Percentiles rank a stretch among this genome's conserved stretches.
Evolutionary conservation across 2,888 invertebrate species (phyloP).

Genomic region (Ferdinandea cuprea): DNA sequence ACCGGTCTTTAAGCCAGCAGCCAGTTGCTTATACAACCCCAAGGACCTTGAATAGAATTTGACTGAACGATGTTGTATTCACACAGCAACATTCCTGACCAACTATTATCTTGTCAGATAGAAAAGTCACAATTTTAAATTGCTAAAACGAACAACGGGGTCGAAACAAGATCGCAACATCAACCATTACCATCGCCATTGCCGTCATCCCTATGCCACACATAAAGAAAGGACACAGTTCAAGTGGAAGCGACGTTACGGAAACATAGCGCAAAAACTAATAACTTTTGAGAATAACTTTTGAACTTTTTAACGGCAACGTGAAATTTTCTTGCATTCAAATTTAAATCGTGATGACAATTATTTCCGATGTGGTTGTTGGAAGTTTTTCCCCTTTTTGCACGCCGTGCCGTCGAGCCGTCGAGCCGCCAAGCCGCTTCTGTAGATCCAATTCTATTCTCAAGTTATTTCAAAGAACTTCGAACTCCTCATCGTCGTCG

Average conservation of each 20-base stretch:
- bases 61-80: too few relatives aligned
- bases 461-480: slow-evolving; percentile 44
- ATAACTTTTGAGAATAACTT: slow-evolving; percentile 70
- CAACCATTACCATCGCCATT: background rate
- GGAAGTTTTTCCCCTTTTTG: slow-evolving; percentile 40
- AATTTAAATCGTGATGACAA: slow-evolving; percentile 74
- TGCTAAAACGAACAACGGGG: too few relatives aligned
- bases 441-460: slow-evolving; percentile 58
- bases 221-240: slow-evolving; percentile 26
- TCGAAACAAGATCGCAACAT: background rate
- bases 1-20: too few relatives aligned
- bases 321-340: slow-evolving; percentile 71
- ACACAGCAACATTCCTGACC: too few relatives aligned
- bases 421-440: slow-evolving; percentile 1
- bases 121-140: too few relatives aligned
- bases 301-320: slow-evolving; percentile 72
- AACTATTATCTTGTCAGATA: too few relatives aligned
- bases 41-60: too few relatives aligned
- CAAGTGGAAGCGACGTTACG: slow-evolving; percentile 68
- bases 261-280: slow-evolving; percentile 69
- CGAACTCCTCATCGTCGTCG: slow-evolving; percentile 14
- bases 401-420: background rate
- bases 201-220: background rate
- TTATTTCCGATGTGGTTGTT: slow-evolving; percentile 74
- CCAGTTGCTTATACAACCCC: too few relatives aligned